Evolutionary conservation across 35 echinoderm and acorn worm genomes (phyloP).

Genomic region (Apostichopus japonicus): DNA sequence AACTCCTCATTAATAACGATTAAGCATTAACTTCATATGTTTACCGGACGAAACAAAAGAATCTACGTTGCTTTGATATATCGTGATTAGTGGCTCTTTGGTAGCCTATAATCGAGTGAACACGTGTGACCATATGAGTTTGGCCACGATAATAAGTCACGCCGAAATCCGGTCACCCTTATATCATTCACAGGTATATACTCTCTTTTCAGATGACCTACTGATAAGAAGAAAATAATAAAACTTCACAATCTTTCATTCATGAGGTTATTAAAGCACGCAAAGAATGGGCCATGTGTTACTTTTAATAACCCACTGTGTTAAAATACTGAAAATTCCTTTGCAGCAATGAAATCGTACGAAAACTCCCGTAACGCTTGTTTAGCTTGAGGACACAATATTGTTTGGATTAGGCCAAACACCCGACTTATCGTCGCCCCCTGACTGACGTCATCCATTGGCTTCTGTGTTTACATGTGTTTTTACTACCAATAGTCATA

Average conservation of each 20-base stretch:
- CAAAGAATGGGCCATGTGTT: not conserved
- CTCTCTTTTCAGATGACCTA: not conserved
- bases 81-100: no score
- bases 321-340: conserved; percentile 32
- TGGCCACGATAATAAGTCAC: not conserved
- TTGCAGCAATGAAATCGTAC: conserved; percentile 40
- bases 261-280: not conserved
- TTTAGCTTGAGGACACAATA: conserved; percentile 58
- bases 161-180: not conserved
- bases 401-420: conserved; percentile 55
- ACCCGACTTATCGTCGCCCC: conserved; percentile 50
- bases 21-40: no score
- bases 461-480: conserved; percentile 24
- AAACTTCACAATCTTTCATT: not conserved
- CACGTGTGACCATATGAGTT: no score
- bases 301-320: conserved; percentile 27
- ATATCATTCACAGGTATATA: not conserved
- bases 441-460: conserved; percentile 46
- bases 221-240: conserved; percentile 16
- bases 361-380: conserved; percentile 42
- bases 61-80: no score
- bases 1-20: no score
- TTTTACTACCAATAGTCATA: conserved; percentile 44
- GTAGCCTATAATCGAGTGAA: no score
- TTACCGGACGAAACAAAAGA: no score